phyloP scores from a whole-genome alignment of 1,140 invertebrate genomes.

The Temnothorax curvispinosus region DNA sequence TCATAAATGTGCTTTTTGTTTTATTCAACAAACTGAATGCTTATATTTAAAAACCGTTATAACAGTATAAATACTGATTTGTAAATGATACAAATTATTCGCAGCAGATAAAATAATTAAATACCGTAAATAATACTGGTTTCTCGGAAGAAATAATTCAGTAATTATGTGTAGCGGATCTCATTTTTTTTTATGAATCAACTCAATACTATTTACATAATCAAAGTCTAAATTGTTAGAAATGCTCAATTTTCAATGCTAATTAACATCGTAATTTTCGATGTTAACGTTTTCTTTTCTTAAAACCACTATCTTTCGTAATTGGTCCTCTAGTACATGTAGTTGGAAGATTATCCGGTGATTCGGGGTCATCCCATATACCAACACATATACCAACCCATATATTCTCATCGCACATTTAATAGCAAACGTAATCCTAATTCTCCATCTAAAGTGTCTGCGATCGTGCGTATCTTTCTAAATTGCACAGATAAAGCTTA shows the following conservation, averaged over 20 bases:
- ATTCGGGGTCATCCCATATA: neutral
- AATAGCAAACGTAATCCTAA: neutral
- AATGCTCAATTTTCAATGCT: neutral
- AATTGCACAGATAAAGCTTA: neutral
- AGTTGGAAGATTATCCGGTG: slow-evolving; percentile 24
- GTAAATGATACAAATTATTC: too few relatives aligned
- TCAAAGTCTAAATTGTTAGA: neutral
- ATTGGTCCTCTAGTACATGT: neutral
- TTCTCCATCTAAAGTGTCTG: neutral
- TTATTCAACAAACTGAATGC: too few relatives aligned
- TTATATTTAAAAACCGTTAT: too few relatives aligned
- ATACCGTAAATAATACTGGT: too few relatives aligned
- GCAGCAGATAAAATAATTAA: too few relatives aligned
- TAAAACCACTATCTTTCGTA: neutral
- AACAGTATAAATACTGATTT: too few relatives aligned
- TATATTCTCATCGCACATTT: neutral
- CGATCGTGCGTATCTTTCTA: neutral
- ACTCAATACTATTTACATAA: neutral
- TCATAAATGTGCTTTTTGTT: too few relatives aligned
- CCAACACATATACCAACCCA: neutral
- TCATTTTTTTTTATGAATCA: too few relatives aligned
- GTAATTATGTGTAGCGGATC: too few relatives aligned
- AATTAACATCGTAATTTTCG: neutral
- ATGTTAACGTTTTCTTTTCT: neutral
- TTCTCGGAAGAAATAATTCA: too few relatives aligned